phyloP scores from a whole-genome alignment of 2,797 vertebrate genomes.

The Enteromius anoplus region DNA sequence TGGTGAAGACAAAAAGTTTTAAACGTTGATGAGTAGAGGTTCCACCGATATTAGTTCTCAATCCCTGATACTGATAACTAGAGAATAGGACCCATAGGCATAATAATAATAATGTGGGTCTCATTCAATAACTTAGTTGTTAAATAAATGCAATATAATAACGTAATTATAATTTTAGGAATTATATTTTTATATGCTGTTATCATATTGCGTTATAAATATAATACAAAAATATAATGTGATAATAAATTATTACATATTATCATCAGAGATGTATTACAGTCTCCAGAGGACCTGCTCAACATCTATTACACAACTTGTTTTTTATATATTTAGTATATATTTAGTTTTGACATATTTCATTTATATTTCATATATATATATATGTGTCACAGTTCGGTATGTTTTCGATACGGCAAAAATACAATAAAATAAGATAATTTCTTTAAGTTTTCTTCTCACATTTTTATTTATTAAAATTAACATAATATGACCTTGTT shows the following conservation, averaged over 20 bases:
- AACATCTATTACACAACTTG: too few species aligned
- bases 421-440: too few species aligned
- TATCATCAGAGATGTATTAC: not conserved
- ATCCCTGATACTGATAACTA: not conserved
- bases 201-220: not conserved
- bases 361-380: too few species aligned
- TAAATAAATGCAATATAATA: not conserved
- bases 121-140: not conserved
- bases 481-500: too few species aligned
- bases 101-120: not conserved
- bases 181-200: not conserved
- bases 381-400: too few species aligned
- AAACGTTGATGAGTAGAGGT: not conserved
- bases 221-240: not conserved
- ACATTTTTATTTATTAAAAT: too few species aligned
- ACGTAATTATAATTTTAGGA: not conserved
- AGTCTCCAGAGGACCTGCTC: not conserved
- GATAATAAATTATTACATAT: not conserved
- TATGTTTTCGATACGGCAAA: too few species aligned
- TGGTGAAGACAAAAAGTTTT: not conserved
- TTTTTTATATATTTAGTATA: too few species aligned
- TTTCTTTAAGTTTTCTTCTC: too few species aligned
- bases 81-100: not conserved
- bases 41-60: not conserved
- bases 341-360: too few species aligned